Evolutionary conservation across 1,140 invertebrate species (phyloP).

Genomic region (Littorina saxatilis): DNA sequence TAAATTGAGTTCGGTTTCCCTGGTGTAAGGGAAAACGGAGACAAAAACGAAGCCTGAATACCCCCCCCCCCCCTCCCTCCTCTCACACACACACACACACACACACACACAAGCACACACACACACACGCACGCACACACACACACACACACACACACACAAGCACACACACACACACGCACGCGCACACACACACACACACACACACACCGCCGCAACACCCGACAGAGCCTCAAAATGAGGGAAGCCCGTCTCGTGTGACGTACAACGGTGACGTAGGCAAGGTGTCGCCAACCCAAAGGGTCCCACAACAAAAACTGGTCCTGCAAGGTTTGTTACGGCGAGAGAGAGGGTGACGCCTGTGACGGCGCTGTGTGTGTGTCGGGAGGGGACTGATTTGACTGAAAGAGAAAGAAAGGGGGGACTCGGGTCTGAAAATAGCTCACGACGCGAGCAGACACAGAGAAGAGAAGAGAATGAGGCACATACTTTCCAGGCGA

Average conservation of each 20-base stretch:
- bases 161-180: background rate
- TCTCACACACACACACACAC: background rate
- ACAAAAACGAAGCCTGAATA: too few relatives aligned
- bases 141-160: too few relatives aligned
- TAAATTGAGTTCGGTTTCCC: too few relatives aligned
- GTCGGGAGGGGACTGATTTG: too few relatives aligned
- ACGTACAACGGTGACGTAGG: constrained; percentile 30
- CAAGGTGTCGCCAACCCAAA: background rate
- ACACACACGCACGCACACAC: background rate
- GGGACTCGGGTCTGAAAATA: constrained; percentile 13
- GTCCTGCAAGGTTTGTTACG: constrained; percentile 24
- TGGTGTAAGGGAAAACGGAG: too few relatives aligned
- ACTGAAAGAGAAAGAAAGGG: background rate
- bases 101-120: too few relatives aligned
- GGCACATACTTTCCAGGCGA: background rate
- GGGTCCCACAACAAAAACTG: constrained; percentile 11
- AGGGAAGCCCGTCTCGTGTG: constrained; percentile 5
- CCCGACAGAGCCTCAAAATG: constrained; percentile 14
- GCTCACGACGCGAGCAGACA: background rate
- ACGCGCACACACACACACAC: background rate
- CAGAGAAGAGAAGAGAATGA: constrained; percentile 17
- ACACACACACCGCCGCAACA: too few relatives aligned
- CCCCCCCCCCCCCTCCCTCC: too few relatives aligned
- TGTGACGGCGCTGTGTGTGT: too few relatives aligned
- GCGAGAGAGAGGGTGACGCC: background rate